phyloP scores from a whole-genome alignment of 2,888 invertebrate genomes.

The Eristalinus aeneus region DNA sequence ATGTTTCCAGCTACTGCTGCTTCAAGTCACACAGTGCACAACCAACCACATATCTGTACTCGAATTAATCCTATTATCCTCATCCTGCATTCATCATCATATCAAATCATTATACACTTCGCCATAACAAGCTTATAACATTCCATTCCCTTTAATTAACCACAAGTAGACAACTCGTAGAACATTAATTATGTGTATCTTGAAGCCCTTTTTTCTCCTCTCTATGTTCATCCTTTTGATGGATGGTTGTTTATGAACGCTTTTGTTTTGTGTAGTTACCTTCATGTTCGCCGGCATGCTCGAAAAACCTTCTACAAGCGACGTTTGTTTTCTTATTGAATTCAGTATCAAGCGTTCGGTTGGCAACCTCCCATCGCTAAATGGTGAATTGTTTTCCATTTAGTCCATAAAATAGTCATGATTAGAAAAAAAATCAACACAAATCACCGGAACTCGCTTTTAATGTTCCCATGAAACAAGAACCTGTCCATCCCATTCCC shows the following conservation, averaged over 20 bases:
- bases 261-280: neutral
- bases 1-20: neutral
- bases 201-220: neutral
- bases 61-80: conserved; percentile 27
- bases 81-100: conserved; percentile 1
- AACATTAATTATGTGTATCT: conserved; percentile 36
- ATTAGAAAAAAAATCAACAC: conserved; percentile 3
- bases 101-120: conserved; percentile 17
- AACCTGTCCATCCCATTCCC: neutral
- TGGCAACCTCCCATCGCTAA: neutral
- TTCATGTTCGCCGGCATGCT: conserved; percentile 4
- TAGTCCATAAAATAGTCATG: conserved; percentile 1
- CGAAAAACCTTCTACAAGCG: neutral
- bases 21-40: neutral
- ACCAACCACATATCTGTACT: neutral
- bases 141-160: conserved; percentile 35
- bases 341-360: neutral
- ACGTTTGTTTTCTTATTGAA: conserved; percentile 34
- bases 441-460: neutral
- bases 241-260: neutral
- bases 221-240: conserved; percentile 1
- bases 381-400: conserved; percentile 9
- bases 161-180: conserved; percentile 37
- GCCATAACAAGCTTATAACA: conserved; percentile 21
- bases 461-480: neutral